These are phyloP conservation scores for Acropternis orthonyx DNA, from an alignment of 2,797 vertebrate genomes.

Conservation along the genomic window DNA sequence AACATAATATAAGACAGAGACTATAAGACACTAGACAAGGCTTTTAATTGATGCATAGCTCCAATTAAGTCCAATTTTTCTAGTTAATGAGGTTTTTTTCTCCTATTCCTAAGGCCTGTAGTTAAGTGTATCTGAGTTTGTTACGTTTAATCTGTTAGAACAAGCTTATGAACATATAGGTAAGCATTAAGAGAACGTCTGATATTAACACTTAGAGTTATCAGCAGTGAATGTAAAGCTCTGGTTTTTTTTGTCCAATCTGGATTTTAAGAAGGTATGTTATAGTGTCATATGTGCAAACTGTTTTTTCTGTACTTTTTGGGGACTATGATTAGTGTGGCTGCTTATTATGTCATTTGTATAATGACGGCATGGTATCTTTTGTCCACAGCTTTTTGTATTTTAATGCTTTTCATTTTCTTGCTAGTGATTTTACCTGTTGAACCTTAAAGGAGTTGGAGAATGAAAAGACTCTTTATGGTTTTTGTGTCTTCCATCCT, in stretches of 20 bases:
- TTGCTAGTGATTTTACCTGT: neutral
- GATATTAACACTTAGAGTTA: neutral
- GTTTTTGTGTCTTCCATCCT: neutral
- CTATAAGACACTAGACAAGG: neutral
- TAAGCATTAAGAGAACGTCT: neutral
- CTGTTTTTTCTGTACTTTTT: neutral
- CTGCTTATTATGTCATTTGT: neutral
- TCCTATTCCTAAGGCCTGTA: neutral
- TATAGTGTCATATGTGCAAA: neutral
- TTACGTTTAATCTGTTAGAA: neutral
- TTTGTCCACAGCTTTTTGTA: neutral
- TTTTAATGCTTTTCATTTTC: neutral
- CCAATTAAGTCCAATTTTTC: neutral
- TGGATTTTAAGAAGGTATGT: neutral
- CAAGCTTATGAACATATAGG: neutral
- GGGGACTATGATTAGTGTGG: neutral
- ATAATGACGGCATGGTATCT: neutral
- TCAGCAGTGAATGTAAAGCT: neutral
- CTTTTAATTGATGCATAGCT: neutral
- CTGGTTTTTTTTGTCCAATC: neutral
- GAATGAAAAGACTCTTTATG: neutral
- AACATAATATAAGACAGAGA: neutral
- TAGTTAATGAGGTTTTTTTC: fast-evolving
- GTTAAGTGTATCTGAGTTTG: neutral
- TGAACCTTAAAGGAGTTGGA: neutral